Conservation (phyloP, 2,113 vertebrate species). For the Chloroceryle aenea region DNA sequence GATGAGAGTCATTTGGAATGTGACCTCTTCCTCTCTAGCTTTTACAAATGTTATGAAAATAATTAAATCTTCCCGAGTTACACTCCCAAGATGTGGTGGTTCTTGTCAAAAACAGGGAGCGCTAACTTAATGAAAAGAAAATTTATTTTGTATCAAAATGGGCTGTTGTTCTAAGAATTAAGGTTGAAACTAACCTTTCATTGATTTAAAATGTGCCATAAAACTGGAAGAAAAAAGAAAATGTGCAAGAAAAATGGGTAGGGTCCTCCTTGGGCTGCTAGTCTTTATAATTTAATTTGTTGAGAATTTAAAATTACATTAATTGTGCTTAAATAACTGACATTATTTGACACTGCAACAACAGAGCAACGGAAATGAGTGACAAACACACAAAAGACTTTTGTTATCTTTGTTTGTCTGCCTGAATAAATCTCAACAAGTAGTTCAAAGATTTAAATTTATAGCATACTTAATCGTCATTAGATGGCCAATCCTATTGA, state of each 20-base stretch:
- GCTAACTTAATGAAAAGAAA: background rate
- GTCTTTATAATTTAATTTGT: constrained; percentile 87
- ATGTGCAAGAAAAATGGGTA: constrained; percentile 70
- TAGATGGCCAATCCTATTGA: constrained; percentile 79
- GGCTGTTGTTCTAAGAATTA: constrained; percentile 48
- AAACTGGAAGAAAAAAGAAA: constrained; percentile 47
- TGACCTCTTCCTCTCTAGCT: background rate
- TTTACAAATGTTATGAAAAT: background rate
- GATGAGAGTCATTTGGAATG: background rate
- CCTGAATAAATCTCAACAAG: constrained; percentile 88
- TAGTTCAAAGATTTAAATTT: constrained; percentile 86
- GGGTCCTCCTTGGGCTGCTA: constrained; percentile 78
- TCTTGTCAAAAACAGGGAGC: background rate
- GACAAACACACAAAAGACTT: constrained; percentile 87
- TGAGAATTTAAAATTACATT: constrained; percentile 89
- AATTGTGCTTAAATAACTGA: constrained; percentile 88
- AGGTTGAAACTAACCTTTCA: constrained; percentile 42
- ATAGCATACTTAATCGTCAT: constrained; percentile 84
- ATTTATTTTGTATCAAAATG: constrained; percentile 21
- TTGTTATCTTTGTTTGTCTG: constrained; percentile 90
- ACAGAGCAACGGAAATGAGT: constrained; percentile 83
- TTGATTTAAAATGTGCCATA: constrained; percentile 74
- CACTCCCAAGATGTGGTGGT: background rate
- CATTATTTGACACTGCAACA: constrained; percentile 87
- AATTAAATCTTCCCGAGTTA: background rate